Evolutionary conservation across 2,888 invertebrate genomes (phyloP), one percentile per base, ranked within the genome.

Genomic region (Acanthopleura granulata): DNA sequence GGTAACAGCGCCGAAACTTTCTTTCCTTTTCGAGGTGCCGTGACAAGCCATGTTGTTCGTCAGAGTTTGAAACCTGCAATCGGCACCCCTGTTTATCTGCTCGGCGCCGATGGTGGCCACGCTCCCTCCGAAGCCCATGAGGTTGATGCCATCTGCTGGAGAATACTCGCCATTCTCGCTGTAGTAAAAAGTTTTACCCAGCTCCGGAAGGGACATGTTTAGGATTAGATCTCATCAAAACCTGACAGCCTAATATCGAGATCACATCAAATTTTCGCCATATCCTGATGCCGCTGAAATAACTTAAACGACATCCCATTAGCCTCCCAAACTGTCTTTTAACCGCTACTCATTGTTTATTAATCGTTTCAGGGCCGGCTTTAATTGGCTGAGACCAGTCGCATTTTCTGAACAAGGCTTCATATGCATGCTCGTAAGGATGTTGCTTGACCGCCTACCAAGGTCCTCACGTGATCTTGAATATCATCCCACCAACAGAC

Each of bases 121-220:
- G 57, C 22, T 57, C 14, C 25, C 66, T 25, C 25, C 66, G 29
- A 27, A 66, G 16, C 25, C 22, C 16, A 27, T 27, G 4, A 66
- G 4, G 25, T 27, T 16, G 25, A 27, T 6, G 25, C 16, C 22
- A 25, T 66, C 29, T 22, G 62, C 15, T 40, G 40, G 40, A 66
- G 66, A 66, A 27, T 12, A 66, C 25, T 66, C 29, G 66, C 22
- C 66, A 66, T 27, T 66, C 66, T 66, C 66, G 29, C 16, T 27
- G 29, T 27, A 66, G 25, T 66, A 66, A 66, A 66, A 66, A 66
- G 15, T 66, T 66, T 66, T 27, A 27, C 25, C 22, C 4, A 66
- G 16, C 14, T 66, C 29, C 66, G 22, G 22, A 27, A 12, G 18
- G 15, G 66, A 66, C 66, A 66, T 66, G 15, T 66, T 27, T 22